These are phyloP conservation scores for Mactromeris polynyma DNA, from an alignment of 2,888 invertebrate species.

Conservation along the genomic window DNA sequence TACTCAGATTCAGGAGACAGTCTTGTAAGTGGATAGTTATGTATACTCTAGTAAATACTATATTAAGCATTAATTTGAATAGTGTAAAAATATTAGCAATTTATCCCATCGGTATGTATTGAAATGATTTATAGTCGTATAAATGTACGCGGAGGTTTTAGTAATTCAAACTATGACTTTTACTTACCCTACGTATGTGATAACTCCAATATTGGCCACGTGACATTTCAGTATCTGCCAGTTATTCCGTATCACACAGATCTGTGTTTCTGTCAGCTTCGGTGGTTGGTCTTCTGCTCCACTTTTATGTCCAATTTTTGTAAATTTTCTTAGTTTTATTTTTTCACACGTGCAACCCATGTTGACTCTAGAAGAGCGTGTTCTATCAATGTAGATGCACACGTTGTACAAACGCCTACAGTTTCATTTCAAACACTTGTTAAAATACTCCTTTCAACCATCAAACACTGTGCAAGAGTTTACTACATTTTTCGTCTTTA, in stretches of 20 bases:
- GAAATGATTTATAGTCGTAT: neutral
- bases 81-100: neutral
- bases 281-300: neutral
- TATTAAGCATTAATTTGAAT: neutral
- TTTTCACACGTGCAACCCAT: slow-evolving; percentile 62
- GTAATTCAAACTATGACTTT: neutral
- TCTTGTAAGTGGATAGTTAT: no score
- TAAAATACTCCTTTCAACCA: neutral
- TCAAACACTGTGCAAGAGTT: neutral
- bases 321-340: slow-evolving; percentile 31
- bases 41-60: no score
- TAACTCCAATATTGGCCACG: slow-evolving; percentile 65
- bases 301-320: slow-evolving; percentile 42
- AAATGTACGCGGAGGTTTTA: no score
- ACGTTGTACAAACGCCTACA: neutral
- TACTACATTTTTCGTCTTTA: no score
- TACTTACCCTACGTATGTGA: slow-evolving; percentile 64
- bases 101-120: neutral
- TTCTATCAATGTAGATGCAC: neutral
- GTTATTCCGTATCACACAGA: slow-evolving; percentile 52
- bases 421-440: neutral
- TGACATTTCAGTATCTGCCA: slow-evolving; percentile 63
- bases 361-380: neutral
- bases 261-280: slow-evolving; percentile 39
- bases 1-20: no score